Percentiles rank a stretch among this genome's conserved stretches.
These are phyloP conservation scores for Falcaria lacertinaria DNA, from an alignment of 2,888 invertebrate species.

Conservation along the genomic window DNA sequence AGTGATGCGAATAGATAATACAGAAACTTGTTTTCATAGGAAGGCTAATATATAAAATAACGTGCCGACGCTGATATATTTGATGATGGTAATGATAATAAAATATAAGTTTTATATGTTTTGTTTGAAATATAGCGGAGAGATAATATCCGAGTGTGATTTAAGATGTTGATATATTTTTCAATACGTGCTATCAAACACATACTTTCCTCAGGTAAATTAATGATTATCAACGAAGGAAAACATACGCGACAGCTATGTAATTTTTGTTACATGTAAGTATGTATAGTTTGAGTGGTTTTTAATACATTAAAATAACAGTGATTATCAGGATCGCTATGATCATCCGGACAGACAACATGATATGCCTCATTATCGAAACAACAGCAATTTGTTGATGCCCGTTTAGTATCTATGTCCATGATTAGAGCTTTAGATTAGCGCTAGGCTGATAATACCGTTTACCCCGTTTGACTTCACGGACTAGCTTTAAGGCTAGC, in stretches of 20 bases:
- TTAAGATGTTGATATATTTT: not conserved
- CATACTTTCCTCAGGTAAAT: not conserved
- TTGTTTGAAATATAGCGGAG: slow-evolving; percentile 9
- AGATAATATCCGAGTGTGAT: not conserved
- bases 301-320: too few species aligned
- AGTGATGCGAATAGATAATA: slow-evolving; percentile 42
- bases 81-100: slow-evolving; percentile 35
- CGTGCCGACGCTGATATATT: slow-evolving; percentile 39
- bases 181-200: not conserved
- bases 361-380: slow-evolving; percentile 23
- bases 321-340: too few species aligned
- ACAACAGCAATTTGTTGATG: slow-evolving; percentile 48
- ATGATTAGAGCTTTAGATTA: slow-evolving; percentile 43
- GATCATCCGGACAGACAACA: too few species aligned
- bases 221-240: too few species aligned
- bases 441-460: slow-evolving; percentile 40
- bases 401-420: slow-evolving; percentile 29
- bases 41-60: slow-evolving; percentile 16
- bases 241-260: too few species aligned
- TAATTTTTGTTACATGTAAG: too few species aligned
- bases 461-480: slow-evolving; percentile 26
- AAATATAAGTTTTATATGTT: slow-evolving; percentile 33
- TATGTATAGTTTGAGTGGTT: too few species aligned
- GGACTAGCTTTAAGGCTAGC: slow-evolving; percentile 8
- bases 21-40: slow-evolving; percentile 23